Base-by-base conservation (phyloP, 2,113 vertebrate genomes). In the Holacanthus passer region DNA sequence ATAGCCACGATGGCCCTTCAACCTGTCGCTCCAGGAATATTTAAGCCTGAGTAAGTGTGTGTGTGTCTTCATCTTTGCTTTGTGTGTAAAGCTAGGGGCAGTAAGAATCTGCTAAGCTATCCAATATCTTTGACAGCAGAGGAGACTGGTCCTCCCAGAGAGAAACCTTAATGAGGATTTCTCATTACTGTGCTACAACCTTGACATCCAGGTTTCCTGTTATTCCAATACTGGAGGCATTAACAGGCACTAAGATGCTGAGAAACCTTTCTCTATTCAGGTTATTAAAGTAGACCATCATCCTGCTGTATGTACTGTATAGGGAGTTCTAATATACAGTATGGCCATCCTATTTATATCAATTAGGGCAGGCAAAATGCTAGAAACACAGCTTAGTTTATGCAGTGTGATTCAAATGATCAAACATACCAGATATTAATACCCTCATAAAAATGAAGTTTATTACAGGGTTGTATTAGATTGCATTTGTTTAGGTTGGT, bases 11-110 rank as follows among this genome's bases (percentile, higher is more conserved):
- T 45, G 24, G 59, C 31, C n/a, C 17, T 50, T 66, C 60, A 73
- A 58, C 72, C 72, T 84, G 86, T 87, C 48, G 12, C 64, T 73
- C 1, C 52, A 72, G 66, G 53, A 73, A 41, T 55, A 70, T 53
- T 84, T 52, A 37, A 81, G 16, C 43, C 32, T 8, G n/a, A 27
- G 5, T 58, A 17, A 6, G 48, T 35, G 41, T 32, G 1, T 71
- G 52, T 59, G 47, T 50, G 62, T 75, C 4, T n/a, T 67, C 20
- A 22, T 41, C 59, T 62, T 20, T 52, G 41, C 29, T 45, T 14
- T 79, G 71, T 83, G 56, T 65, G 31, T 14, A 53, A 50, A 50
- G 65, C 37, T 35, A 27, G 48, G 20, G 31, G 39, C 59, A 58
- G 27, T 17, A 64, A 67, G 71, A 70, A 78, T 72, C 63, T 74